phyloP scores from a whole-genome alignment of 2,113 vertebrate genomes.

The Grallaria varia region DNA sequence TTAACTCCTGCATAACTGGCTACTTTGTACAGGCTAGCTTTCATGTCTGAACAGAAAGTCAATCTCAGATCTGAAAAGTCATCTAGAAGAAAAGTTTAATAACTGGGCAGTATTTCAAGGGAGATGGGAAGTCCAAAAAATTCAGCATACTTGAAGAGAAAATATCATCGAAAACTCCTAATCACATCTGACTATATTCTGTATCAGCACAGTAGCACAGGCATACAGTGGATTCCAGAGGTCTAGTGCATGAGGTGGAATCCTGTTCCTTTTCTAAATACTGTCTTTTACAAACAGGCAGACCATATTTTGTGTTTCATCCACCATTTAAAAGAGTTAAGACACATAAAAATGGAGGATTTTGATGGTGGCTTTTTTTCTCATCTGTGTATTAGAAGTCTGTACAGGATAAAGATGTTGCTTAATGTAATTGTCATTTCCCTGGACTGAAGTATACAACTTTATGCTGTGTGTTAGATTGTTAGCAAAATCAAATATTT shows the following conservation, averaged over 20 bases:
- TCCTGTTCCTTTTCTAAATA: neutral
- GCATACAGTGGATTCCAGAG: neutral
- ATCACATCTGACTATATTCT: neutral
- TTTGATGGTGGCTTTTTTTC: neutral
- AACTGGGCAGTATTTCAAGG: neutral
- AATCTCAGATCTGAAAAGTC: neutral
- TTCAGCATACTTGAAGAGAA: neutral
- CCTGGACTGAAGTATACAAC: neutral
- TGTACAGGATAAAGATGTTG: neutral
- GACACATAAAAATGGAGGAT: neutral
- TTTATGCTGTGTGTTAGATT: neutral
- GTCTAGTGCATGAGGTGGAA: neutral
- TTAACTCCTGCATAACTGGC: neutral
- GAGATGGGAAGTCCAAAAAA: neutral
- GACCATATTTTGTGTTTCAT: neutral
- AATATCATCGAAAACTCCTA: neutral
- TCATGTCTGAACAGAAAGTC: neutral
- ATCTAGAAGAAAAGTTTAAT: neutral
- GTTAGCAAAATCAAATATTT: neutral
- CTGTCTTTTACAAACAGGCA: neutral
- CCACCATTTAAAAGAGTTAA: neutral
- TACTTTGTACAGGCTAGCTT: neutral
- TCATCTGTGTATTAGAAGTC: neutral
- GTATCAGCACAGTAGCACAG: neutral
- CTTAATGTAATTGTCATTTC: neutral